Base-by-base conservation (phyloP, 2,113 vertebrate genomes). In the Nematolebias whitei region DNA sequence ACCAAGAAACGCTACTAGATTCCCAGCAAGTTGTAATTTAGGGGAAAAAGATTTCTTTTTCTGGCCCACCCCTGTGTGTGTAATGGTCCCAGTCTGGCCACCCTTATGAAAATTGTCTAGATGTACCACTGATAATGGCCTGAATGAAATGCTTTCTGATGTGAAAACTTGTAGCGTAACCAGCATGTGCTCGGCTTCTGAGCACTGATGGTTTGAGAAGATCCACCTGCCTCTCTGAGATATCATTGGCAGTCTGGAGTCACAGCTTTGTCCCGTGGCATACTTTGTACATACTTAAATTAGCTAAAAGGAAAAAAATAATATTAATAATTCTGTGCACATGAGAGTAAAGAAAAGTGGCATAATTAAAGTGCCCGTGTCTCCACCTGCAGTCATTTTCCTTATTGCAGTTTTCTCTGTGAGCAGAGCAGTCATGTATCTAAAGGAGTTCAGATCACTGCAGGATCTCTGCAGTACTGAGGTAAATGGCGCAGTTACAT, bases 371-470 rank as follows among this genome's bases (percentile, higher is more conserved):
- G 75, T 26, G 38, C 48, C 41, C 0, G 19, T 51, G 69, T 65
- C 69, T 85, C 65, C 72, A 74, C 69, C 44, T 53, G 73, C 73
- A 61, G 72, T 49, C 26, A 76, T 61, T 59, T 68, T 82, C 55
- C 68, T 39, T 35, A 5, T 40, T 84, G 68, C 78, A 62, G 52
- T 82, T 73, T 78, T 58, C 64, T 38, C 69, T 38, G 47, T 23
- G 56, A 75, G 64, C 62, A 50, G 61, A 69, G 57, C 60, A 57
- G 74, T 55, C 67, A 26, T 52, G 70, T 79, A 47, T 77, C 74
- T 75, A 13, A 58, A 76, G 79, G 45, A 3, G 24, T 79, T 87
- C 86, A 87, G 87, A 91, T 91, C 85, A 63, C 85, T 82, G 87
- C 51, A 1, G 82, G 87, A 44, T 69, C 29, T 35, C 56, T 9